Evolutionary conservation across 2,888 invertebrate species (phyloP).

Genomic region (Tenthredo distinguenda): DNA sequence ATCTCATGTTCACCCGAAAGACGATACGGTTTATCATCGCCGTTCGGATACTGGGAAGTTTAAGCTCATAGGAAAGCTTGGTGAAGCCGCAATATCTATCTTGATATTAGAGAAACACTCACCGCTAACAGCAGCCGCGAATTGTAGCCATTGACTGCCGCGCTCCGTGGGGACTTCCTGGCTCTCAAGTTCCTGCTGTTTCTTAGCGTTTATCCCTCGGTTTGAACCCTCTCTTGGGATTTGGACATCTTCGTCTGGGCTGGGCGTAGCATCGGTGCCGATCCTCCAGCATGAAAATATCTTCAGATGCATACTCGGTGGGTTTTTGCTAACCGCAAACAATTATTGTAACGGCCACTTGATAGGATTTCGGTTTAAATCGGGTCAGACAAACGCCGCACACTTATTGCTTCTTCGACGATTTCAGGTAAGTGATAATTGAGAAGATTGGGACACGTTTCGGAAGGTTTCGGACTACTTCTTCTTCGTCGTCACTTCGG

Average conservation of each 20-base stretch:
- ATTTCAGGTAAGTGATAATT: neutral
- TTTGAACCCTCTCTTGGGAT: neutral
- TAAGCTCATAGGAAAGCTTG: neutral
- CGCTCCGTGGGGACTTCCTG: constrained; percentile 60
- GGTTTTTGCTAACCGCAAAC: neutral
- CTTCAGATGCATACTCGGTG: constrained; percentile 47
- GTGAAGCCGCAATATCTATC: neutral
- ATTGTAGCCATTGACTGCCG: constrained; percentile 67
- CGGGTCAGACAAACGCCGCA: neutral
- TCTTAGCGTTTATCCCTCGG: constrained; percentile 28
- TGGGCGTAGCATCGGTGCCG: neutral
- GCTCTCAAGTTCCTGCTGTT: constrained; percentile 58
- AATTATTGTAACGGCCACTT: neutral
- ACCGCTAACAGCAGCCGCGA: constrained; percentile 67
- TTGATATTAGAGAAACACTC: constrained; percentile 54
- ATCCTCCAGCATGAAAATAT: constrained; percentile 48
- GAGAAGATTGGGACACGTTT: neutral
- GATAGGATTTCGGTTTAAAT: neutral
- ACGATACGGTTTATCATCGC: neutral
- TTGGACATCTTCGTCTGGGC: neutral
- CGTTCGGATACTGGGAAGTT: neutral
- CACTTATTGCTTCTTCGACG: neutral
- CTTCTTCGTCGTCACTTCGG: neutral
- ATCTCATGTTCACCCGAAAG: neutral
- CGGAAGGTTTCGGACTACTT: neutral